Conservation (phyloP, 2,888 invertebrate genomes). For the Cacoxenus indagator region DNA sequence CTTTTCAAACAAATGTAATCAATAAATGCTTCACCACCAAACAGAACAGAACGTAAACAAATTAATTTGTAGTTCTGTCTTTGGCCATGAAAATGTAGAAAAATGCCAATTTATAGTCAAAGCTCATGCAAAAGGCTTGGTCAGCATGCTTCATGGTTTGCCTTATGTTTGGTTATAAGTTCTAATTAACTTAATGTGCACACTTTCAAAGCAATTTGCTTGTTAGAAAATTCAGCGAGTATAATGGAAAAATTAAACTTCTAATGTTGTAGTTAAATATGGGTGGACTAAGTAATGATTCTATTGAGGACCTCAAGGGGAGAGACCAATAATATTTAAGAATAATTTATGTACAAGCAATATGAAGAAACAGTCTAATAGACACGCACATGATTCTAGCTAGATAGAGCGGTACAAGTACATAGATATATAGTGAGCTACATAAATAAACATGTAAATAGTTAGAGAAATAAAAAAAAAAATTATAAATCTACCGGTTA, state of each 20-base stretch:
- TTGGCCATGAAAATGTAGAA: background rate
- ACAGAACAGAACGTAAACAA: background rate
- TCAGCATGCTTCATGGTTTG: background rate
- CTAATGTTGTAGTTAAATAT: too few species aligned
- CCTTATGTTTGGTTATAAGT: background rate
- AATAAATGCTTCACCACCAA: background rate
- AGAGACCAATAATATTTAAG: too few species aligned
- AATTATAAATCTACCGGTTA: too few species aligned
- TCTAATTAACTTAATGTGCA: background rate
- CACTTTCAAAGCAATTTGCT: background rate
- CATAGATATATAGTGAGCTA: too few species aligned
- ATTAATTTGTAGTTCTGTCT: background rate
- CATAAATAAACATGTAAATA: too few species aligned
- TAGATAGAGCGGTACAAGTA: too few species aligned
- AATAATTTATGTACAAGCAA: too few species aligned
- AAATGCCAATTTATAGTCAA: background rate
- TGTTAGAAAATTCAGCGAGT: background rate
- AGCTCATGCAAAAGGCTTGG: background rate
- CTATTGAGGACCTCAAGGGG: too few species aligned
- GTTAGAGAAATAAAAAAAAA: too few species aligned
- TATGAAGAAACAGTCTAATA: too few species aligned
- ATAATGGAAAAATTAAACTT: background rate
- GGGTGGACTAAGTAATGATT: too few species aligned
- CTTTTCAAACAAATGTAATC: background rate
- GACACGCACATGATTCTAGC: too few species aligned